phyloP scores from a whole-genome alignment of 2,797 vertebrate genomes.

The Halcyon leucocephala region DNA sequence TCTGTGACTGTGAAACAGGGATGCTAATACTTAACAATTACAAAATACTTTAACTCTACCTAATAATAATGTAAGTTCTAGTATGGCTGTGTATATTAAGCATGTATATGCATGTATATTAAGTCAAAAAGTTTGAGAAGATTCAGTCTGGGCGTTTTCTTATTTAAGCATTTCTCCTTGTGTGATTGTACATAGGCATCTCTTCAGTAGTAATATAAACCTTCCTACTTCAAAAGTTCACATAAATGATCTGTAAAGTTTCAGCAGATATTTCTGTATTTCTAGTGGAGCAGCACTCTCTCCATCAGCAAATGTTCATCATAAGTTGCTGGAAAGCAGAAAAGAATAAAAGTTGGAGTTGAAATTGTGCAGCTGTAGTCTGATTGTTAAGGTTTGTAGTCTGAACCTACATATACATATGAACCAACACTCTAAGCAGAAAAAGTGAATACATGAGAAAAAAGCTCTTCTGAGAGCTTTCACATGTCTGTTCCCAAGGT shows the following conservation, averaged over 20 bases:
- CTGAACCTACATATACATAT: not conserved
- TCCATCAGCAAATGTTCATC: not conserved
- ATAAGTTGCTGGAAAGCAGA: not conserved
- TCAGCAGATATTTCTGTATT: not conserved
- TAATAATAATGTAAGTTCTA: not conserved
- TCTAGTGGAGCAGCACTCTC: not conserved
- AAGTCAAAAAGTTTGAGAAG: not conserved
- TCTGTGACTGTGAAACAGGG: not conserved
- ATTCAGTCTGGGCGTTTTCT: not conserved
- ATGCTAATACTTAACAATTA: not conserved
- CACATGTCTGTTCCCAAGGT: not conserved
- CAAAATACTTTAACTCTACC: not conserved
- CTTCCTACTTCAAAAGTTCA: not conserved
- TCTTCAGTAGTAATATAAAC: not conserved
- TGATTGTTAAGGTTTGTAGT: conserved; percentile 16
- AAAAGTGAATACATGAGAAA: not conserved
- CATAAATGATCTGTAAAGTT: not conserved
- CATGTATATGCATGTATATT: not conserved
- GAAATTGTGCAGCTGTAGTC: not conserved
- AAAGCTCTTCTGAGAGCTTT: not conserved
- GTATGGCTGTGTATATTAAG: not conserved
- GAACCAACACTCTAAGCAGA: not conserved
- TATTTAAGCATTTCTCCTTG: not conserved
- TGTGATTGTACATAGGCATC: not conserved
- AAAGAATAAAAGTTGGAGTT: not conserved